Evolutionary conservation across 2,113 vertebrate species (phyloP).

Genomic region (Irena cyanogastra): DNA sequence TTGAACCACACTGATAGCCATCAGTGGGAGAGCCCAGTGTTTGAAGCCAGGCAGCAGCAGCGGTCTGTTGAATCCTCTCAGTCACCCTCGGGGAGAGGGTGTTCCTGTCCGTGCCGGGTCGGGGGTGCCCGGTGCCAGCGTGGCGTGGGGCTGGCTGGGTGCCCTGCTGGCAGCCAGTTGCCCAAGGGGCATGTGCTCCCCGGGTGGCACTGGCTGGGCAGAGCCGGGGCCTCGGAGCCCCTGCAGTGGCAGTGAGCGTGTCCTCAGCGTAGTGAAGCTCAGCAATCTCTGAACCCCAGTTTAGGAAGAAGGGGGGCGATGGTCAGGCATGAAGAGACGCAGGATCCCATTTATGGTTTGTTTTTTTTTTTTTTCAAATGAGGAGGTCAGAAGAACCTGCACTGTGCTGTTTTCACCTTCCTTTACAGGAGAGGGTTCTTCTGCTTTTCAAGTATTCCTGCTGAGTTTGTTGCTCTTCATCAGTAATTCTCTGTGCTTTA

Average conservation of each 20-base stretch:
- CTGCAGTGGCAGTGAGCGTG: neutral
- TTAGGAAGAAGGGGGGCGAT: accelerated
- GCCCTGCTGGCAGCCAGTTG: neutral
- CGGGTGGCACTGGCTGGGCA: neutral
- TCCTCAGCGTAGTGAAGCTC: neutral
- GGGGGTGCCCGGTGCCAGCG: neutral
- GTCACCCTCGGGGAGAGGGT: neutral
- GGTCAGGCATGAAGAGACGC: neutral
- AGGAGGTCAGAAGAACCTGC: neutral
- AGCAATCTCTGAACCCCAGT: neutral
- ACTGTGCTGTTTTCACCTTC: neutral
- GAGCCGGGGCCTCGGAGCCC: neutral
- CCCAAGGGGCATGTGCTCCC: neutral
- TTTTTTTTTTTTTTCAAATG: neutral
- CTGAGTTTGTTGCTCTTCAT: neutral
- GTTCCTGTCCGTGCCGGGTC: neutral
- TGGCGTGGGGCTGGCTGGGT: neutral
- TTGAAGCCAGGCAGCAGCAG: neutral
- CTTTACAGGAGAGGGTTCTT: neutral
- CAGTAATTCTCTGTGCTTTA: neutral
- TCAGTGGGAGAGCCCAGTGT: neutral
- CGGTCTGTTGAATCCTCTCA: neutral
- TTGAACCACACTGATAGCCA: neutral
- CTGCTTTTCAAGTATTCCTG: neutral
- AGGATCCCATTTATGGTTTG: accelerated